phyloP scores from a whole-genome alignment of 2,113 vertebrate genomes.

The Polypterus senegalus region DNA sequence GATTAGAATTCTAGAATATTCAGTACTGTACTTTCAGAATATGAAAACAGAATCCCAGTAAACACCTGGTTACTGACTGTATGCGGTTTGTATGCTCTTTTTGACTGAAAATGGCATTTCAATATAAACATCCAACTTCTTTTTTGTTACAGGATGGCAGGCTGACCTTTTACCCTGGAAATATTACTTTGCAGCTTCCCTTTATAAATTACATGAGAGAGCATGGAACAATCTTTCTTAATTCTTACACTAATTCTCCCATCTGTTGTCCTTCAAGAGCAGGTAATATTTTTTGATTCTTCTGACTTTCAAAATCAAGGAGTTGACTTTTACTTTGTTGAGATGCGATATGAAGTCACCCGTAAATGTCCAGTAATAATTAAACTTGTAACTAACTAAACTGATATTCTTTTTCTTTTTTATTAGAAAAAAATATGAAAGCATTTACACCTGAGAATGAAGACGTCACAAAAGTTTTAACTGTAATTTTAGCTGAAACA shows the following conservation, averaged over 20 bases:
- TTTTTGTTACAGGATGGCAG: slow-evolving; percentile 73
- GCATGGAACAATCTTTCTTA: slow-evolving; percentile 67
- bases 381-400: no score
- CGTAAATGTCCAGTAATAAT: no score
- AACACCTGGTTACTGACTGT: neutral
- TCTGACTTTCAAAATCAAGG: no score
- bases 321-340: no score
- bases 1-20: neutral
- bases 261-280: slow-evolving; percentile 93
- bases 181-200: slow-evolving; percentile 67
- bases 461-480: no score
- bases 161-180: slow-evolving; percentile 69
- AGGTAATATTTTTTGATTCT: slow-evolving; percentile 43
- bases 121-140: slow-evolving; percentile 5
- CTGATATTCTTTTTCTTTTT: no score
- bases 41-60: neutral
- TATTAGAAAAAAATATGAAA: no score
- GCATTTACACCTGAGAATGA: no score
- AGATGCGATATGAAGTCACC: no score
- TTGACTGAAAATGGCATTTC: neutral
- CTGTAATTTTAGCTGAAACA: no score
- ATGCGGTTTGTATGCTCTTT: neutral
- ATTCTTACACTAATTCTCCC: slow-evolving; percentile 88
- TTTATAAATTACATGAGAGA: slow-evolving; percentile 65
- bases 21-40: neutral